Evolutionary conservation across 2,888 invertebrate genomes (phyloP).

Genomic region (Amphipoea lucens): DNA sequence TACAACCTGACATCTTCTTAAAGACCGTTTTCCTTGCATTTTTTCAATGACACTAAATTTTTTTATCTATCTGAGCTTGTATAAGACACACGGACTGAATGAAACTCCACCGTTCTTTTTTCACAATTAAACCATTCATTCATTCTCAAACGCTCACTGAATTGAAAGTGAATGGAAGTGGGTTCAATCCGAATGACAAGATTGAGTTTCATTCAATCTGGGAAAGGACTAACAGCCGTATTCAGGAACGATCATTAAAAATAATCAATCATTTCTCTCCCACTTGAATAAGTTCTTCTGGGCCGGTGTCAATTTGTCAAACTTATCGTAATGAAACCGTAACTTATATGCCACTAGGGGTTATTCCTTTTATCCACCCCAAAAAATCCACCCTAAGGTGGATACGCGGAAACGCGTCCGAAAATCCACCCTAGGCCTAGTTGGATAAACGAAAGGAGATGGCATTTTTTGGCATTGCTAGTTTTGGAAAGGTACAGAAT

Average conservation of each 20-base stretch:
- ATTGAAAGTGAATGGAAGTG: conserved; percentile 57
- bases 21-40: too few species aligned
- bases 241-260: background rate
- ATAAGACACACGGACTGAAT: conserved; percentile 4
- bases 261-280: background rate
- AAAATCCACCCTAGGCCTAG: too few species aligned
- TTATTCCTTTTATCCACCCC: too few species aligned
- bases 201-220: conserved; percentile 23
- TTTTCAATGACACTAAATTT: too few species aligned
- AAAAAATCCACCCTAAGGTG: too few species aligned
- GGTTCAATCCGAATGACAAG: conserved; percentile 48
- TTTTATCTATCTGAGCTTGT: too few species aligned
- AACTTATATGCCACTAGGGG: background rate
- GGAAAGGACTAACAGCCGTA: background rate
- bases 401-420: too few species aligned
- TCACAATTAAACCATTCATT: conserved; percentile 59
- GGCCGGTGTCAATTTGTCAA: background rate
- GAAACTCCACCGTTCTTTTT: conserved; percentile 28
- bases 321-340: background rate
- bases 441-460: too few species aligned
- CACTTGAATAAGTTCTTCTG: background rate
- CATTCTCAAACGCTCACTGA: conserved; percentile 50
- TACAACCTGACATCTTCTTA: too few species aligned
- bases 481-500: too few species aligned
- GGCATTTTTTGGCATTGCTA: too few species aligned